phyloP scores from a whole-genome alignment of 2,888 invertebrate genomes.

The Ochropacha duplaris region DNA sequence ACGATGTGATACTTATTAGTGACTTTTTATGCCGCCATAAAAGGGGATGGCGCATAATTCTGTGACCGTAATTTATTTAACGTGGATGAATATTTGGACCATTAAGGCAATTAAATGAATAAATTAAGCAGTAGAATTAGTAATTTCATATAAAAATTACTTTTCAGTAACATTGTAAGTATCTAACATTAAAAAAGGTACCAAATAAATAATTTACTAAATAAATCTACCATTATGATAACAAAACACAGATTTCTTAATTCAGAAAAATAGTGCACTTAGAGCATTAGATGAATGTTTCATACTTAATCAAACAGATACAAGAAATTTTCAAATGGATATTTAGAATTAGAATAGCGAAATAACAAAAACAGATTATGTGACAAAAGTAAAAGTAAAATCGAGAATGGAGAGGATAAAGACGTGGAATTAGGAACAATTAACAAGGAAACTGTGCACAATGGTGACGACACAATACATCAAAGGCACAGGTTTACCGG shows the following conservation, averaged over 20 bases:
- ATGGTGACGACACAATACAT: constrained; percentile 36
- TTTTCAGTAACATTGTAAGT: not conserved
- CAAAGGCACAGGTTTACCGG: constrained; percentile 52
- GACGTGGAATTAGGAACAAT: constrained; percentile 48
- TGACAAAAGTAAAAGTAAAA: constrained; percentile 37
- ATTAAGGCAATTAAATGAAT: constrained; percentile 16
- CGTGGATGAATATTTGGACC: constrained; percentile 31
- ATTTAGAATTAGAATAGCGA: constrained; percentile 4
- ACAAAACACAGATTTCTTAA: too few relatives aligned
- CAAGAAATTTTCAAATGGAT: not conserved
- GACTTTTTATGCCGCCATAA: constrained; percentile 29
- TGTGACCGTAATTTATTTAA: constrained; percentile 18
- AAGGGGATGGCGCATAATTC: constrained; percentile 14
- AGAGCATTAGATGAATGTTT: not conserved
- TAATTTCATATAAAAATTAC: not conserved
- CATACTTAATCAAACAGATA: not conserved
- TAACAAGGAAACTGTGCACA: constrained; percentile 44
- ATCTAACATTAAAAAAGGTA: too few relatives aligned
- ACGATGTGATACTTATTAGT: constrained; percentile 32
- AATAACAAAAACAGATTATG: constrained; percentile 36
- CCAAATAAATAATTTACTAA: too few relatives aligned
- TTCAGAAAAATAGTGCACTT: not conserved
- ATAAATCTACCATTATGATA: too few relatives aligned
- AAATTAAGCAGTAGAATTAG: not conserved
- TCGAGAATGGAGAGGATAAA: constrained; percentile 32